phyloP scores from a whole-genome alignment of 2,113 vertebrate species.

The Passer domesticus region DNA sequence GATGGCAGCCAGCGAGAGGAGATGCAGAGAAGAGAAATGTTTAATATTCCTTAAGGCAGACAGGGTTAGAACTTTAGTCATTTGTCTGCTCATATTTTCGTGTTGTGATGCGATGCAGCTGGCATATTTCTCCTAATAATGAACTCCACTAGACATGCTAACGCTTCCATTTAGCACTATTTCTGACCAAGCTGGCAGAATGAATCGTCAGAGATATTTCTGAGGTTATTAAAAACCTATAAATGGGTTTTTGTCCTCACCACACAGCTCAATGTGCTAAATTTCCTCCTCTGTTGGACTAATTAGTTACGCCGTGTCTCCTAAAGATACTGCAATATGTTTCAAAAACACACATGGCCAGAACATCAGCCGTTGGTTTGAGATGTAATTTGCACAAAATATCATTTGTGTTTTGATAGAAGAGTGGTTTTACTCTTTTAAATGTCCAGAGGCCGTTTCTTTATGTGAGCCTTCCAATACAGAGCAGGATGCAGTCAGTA shows the following conservation, averaged over 20 bases:
- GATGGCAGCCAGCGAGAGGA: not conserved
- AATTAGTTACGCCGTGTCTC: conserved; percentile 36
- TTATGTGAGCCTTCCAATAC: not conserved
- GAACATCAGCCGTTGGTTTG: not conserved
- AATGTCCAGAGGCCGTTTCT: not conserved
- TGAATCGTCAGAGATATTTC: conserved; percentile 53
- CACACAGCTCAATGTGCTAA: conserved; percentile 11
- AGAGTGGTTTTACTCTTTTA: not conserved
- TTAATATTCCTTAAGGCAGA: conserved; percentile 26
- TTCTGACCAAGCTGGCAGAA: conserved; percentile 44
- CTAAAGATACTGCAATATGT: conserved; percentile 27
- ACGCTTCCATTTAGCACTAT: conserved; percentile 11
- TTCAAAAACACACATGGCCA: conserved; percentile 15
- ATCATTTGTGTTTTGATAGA: not conserved
- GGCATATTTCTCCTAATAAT: conserved; percentile 40
- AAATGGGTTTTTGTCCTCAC: conserved; percentile 53
- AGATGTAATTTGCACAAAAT: not conserved
- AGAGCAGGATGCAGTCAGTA: not conserved
- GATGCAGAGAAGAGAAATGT: not conserved
- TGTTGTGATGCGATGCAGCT: conserved; percentile 37
- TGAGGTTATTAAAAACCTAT: conserved; percentile 64
- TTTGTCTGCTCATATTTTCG: conserved; percentile 55
- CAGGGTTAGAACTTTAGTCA: conserved; percentile 24
- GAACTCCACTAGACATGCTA: conserved; percentile 39
- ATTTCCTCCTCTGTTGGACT: conserved; percentile 33